Percentiles rank a stretch among this genome's conserved stretches.
These are phyloP conservation scores for Nyctereutes procyonoides DNA, from an alignment of 2,113 vertebrate species.

Conservation along the genomic window DNA sequence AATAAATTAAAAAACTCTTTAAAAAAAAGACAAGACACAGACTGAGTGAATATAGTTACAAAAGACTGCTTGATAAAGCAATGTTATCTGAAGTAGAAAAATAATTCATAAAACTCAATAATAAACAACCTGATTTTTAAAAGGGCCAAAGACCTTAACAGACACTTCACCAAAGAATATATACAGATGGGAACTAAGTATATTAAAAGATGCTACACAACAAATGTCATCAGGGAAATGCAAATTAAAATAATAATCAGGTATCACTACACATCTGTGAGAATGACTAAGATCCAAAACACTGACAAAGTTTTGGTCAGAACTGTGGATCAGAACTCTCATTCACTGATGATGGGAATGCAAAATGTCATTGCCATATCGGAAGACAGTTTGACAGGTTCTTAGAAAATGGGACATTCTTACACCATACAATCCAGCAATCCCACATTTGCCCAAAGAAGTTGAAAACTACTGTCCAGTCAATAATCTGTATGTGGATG, in stretches of 20 bases:
- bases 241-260: not conserved
- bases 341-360: not conserved
- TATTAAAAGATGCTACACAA: not conserved
- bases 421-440: not conserved
- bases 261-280: not conserved
- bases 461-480: not conserved
- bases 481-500: not conserved
- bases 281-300: not conserved
- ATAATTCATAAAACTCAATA: not conserved
- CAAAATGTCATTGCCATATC: not conserved
- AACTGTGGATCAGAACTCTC: not conserved
- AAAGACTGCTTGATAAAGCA: not conserved
- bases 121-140: not conserved
- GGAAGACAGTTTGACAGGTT: not conserved
- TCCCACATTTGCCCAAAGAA: not conserved
- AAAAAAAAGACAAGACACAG: not conserved
- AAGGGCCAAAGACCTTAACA: not conserved
- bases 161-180: not conserved
- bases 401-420: not conserved
- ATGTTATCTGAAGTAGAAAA: not conserved
- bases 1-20: too few species aligned
- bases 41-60: not conserved
- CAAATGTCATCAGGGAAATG: not conserved
- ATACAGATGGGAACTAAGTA: not conserved
- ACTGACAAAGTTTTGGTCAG: not conserved